A percentile compares a stretch with the other conserved stretches of the same genome.
These are phyloP conservation scores for Ladona fulva DNA, from an alignment of 1,140 invertebrate species.

Conservation along the genomic window DNA sequence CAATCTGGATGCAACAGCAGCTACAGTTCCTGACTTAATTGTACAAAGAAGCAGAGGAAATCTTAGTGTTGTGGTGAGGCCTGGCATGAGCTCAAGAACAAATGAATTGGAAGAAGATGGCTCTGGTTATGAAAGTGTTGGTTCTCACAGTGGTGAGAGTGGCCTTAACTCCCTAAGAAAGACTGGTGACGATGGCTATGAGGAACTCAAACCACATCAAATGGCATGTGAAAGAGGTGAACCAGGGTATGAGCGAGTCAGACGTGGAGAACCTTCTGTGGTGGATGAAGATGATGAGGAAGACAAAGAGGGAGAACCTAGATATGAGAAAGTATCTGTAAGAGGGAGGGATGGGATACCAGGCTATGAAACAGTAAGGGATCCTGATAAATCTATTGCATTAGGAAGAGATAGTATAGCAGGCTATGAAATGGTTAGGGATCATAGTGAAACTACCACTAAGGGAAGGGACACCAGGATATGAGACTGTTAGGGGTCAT, in stretches of 20 bases:
- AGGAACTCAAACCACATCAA: constrained; percentile 13
- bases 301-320: constrained; percentile 38
- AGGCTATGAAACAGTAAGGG: constrained; percentile 39
- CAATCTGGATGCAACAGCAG: not conserved
- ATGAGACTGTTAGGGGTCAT: constrained; percentile 29
- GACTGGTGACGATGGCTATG: constrained; percentile 20
- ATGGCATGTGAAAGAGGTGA: not conserved
- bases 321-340: constrained; percentile 36
- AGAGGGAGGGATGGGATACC: constrained; percentile 19
- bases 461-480: constrained; percentile 48
- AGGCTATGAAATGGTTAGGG: constrained; percentile 52
- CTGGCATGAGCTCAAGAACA: not conserved
- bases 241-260: constrained; percentile 8
- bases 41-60: not conserved
- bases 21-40: not conserved
- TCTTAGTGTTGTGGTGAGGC: not conserved
- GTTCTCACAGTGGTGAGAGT: not conserved
- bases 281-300: constrained; percentile 26
- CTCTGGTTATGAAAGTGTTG: constrained; percentile 22
- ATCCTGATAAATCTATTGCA: constrained; percentile 26
- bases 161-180: not conserved
- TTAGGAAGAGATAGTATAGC: constrained; percentile 37
- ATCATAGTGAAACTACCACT: constrained; percentile 48
- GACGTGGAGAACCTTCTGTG: constrained; percentile 32
- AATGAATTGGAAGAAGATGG: constrained; percentile 2